Conservation (phyloP, 2,797 vertebrate genomes). For the Valencia hispanica region DNA sequence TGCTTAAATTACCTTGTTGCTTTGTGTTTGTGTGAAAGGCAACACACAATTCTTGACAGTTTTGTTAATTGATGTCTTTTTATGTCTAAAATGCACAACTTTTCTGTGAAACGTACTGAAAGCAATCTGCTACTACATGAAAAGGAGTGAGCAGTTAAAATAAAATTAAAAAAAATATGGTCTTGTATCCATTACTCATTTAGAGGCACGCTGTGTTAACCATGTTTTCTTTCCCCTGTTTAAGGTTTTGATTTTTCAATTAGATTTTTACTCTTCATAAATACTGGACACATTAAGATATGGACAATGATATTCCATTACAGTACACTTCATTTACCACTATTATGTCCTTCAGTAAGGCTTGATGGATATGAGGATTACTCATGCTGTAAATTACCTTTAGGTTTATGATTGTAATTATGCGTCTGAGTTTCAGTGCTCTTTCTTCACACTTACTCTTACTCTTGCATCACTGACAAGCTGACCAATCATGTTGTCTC, state of each 20-base stretch:
- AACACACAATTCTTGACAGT: not conserved
- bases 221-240: not conserved
- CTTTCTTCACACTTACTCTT: conserved; percentile 9
- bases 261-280: not conserved
- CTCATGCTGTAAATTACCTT: conserved; percentile 1
- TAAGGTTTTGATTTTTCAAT: not conserved
- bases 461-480: conserved; percentile 28
- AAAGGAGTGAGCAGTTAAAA: not conserved
- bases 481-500: conserved; percentile 33
- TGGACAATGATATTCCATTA: not conserved
- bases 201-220: not conserved
- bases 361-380: not conserved
- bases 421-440: conserved; percentile 10
- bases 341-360: conserved; percentile 1
- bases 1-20: not conserved
- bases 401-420: conserved; percentile 15
- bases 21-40: not conserved
- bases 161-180: not conserved
- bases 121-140: not conserved
- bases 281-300: not conserved
- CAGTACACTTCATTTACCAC: not conserved
- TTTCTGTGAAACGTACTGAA: not conserved
- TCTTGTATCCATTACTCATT: not conserved
- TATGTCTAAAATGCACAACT: not conserved
- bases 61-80: not conserved